These are phyloP conservation scores for Oreochromis grahami DNA, from an alignment of 2,797 vertebrate species.

Conservation along the genomic window DNA sequence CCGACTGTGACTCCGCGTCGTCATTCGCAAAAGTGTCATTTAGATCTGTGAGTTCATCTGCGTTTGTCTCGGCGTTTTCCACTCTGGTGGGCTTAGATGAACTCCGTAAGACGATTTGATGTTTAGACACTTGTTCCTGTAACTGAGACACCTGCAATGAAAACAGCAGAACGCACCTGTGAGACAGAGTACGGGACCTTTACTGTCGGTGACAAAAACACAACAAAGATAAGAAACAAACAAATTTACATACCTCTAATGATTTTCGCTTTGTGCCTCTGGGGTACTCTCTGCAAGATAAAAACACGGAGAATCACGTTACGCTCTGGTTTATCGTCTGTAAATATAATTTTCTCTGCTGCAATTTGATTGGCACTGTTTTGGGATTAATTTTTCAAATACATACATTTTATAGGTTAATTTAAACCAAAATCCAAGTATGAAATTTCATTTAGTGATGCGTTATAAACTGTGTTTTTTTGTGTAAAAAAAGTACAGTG, in stretches of 20 bases:
- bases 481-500: too few species aligned
- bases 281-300: slow-evolving; percentile 45
- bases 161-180: neutral
- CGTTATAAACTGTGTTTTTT: too few species aligned
- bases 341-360: neutral
- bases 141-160: slow-evolving; percentile 3
- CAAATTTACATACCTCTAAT: slow-evolving; percentile 43
- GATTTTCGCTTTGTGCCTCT: slow-evolving; percentile 53
- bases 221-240: neutral
- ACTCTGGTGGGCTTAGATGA: slow-evolving; percentile 2
- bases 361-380: neutral
- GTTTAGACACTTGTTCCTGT: neutral
- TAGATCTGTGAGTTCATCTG: neutral
- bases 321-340: neutral
- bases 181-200: neutral
- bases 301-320: neutral
- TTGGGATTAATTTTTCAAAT: too few species aligned
- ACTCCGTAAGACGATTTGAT: slow-evolving; percentile 8
- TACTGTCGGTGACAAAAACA: neutral
- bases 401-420: too few species aligned
- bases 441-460: too few species aligned
- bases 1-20: neutral
- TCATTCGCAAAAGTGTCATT: neutral
- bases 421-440: too few species aligned
- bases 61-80: neutral